Base-by-base conservation (phyloP, 2,113 vertebrate species). In the Oceanites oceanicus region DNA sequence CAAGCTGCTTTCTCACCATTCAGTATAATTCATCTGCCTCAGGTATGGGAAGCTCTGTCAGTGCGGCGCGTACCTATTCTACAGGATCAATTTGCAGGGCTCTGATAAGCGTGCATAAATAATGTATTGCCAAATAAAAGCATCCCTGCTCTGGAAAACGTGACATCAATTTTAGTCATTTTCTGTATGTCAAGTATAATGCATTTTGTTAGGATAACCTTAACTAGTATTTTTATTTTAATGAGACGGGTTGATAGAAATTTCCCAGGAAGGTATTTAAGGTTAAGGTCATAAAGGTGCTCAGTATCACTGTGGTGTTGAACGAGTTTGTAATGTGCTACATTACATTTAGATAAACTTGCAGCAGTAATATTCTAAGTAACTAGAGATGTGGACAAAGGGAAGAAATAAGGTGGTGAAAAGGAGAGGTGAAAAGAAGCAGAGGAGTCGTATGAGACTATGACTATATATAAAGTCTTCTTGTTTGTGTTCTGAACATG, bases 381-480 rank as follows among this genome's bases (percentile, higher is more conserved):
- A 10, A 7, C 12, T 30, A 30, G 49, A 38, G 36, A 26, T 49
- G 36, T 2, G 2, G 40, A 13, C 13, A 56, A 63, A 50, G 14
- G 36, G 34, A 30, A 56, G 61, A 85, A 50, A 44, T 40, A 42
- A 42, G 8, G 10, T 53, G 38, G 11, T 32, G 22, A 40, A 70
- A 29, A 30, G 50, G 40, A 78, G 56, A 80, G 26, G 14, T 23
- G 45, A 32, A 45, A 44, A 49, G 68, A 21, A 62, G 59, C 68
- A 67, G 49, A 61, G 40, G 55, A 75, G 47, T 29, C 1, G 0
- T 12, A 1, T 29, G 56, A 77, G 42, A 52, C 7, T n/a, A 2
- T n/a, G n/a, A n/a, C n/a, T n/a, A n/a, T n/a, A n/a, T n/a, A n/a
- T 15, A 7, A 36, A n/a, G 9, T 40, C 5, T 0, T 34, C 21